Evolutionary conservation across 2,113 vertebrate genomes (phyloP).

Genomic region (Bagarius yarrelli): DNA sequence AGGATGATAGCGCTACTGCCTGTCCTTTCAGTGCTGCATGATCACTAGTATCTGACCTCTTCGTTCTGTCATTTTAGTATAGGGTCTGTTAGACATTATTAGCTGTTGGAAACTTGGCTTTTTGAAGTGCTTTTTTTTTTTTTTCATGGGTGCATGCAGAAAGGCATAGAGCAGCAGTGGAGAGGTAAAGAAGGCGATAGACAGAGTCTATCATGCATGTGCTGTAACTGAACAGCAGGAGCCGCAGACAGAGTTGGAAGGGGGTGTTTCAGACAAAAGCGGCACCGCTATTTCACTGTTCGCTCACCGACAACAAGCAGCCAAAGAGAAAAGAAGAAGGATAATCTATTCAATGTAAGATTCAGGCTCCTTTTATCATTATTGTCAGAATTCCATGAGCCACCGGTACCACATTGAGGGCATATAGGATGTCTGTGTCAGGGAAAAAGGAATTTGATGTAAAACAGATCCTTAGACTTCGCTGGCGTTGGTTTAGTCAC

Average conservation of each 20-base stretch:
- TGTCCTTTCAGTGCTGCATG: conserved; percentile 75
- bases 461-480: conserved; percentile 95
- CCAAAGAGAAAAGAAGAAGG: conserved; percentile 55
- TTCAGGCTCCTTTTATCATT: conserved; percentile 56
- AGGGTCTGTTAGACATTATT: conserved; percentile 75
- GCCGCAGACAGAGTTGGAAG: conserved; percentile 69
- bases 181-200: conserved; percentile 61
- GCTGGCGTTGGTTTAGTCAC: conserved; percentile 97
- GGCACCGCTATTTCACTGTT: conserved; percentile 61
- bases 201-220: conserved; percentile 74
- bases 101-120: conserved; percentile 58
- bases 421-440: conserved; percentile 84
- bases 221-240: conserved; percentile 72
- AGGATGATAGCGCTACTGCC: conserved; percentile 53
- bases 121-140: conserved; percentile 59
- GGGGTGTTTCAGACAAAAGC: conserved; percentile 70
- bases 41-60: conserved; percentile 91
- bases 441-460: conserved; percentile 97
- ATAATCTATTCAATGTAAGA: conserved; percentile 60
- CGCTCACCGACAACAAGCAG: conserved; percentile 56
- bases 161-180: conserved; percentile 44
- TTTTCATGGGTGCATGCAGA: conserved; percentile 45
- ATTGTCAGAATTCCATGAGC: conserved; percentile 61
- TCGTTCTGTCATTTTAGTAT: conserved; percentile 79
- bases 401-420: conserved; percentile 61